These are phyloP conservation scores for Neria commutata DNA, from an alignment of 2,888 invertebrate genomes.

Conservation along the genomic window DNA sequence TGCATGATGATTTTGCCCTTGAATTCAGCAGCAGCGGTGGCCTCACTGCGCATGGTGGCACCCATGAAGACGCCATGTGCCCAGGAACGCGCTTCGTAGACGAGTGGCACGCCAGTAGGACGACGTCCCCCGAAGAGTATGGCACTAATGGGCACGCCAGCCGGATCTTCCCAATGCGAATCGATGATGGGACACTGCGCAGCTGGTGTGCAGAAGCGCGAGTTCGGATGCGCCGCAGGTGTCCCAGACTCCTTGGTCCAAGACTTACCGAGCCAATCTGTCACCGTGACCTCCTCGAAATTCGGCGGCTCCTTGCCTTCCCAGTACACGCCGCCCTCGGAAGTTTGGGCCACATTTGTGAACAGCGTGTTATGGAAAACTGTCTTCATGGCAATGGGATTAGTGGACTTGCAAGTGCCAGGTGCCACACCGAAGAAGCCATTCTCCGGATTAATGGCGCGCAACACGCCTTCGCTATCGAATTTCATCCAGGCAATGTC, in stretches of 20 bases:
- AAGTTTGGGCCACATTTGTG: constrained; percentile 95
- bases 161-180: constrained; percentile 86
- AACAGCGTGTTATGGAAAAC: constrained; percentile 91
- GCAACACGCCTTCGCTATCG: constrained; percentile 80
- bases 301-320: constrained; percentile 91
- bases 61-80: constrained; percentile 95
- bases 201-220: constrained; percentile 95
- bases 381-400: constrained; percentile 96
- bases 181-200: constrained; percentile 95
- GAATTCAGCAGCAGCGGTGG: constrained; percentile 98
- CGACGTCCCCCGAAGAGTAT: constrained; percentile 95
- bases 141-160: constrained; percentile 95
- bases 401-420: constrained; percentile 87
- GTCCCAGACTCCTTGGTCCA: constrained; percentile 71
- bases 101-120: constrained; percentile 90
- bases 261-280: constrained; percentile 82
- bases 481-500: constrained; percentile 99
- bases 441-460: constrained; percentile 98
- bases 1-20: constrained; percentile 92
- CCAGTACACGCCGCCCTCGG: constrained; percentile 97
- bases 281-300: constrained; percentile 67
- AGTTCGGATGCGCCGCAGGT: constrained; percentile 96
- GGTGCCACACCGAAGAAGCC: constrained; percentile 99
- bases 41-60: constrained; percentile 91
- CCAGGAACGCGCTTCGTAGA: constrained; percentile 93